A percentile compares a stretch with the other conserved stretches of the same genome.
Evolutionary conservation across 1,140 invertebrate genomes (phyloP).

Genomic region (Agrilus planipennis): DNA sequence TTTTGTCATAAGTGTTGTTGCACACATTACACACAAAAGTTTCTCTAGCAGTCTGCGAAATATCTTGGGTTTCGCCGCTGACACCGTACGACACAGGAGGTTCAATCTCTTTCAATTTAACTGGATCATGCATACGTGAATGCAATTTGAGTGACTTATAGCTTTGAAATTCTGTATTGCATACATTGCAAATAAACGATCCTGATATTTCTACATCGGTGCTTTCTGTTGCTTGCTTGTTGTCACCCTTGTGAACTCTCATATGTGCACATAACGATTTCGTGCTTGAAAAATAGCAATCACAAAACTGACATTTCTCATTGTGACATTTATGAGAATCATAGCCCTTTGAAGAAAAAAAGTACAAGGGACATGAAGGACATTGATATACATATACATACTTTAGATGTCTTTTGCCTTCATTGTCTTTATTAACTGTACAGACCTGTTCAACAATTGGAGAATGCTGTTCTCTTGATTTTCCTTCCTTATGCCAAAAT

Average conservation of each 20-base stretch:
- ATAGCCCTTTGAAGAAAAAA: too few species aligned
- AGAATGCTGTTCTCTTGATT: conserved; percentile 9
- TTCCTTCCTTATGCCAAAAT: conserved; percentile 35
- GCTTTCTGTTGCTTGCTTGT: conserved; percentile 4
- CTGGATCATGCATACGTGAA: conserved; percentile 54
- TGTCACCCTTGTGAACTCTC: conserved; percentile 32
- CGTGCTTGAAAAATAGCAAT: conserved; percentile 34
- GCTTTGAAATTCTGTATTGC: conserved; percentile 50
- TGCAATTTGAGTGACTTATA: conserved; percentile 57
- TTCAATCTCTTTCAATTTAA: conserved; percentile 44
- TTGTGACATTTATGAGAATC: conserved; percentile 24
- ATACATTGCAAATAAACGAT: conserved; percentile 42
- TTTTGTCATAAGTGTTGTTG: conserved; percentile 44
- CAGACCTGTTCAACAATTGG: too few species aligned
- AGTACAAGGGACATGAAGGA: conserved; percentile 20
- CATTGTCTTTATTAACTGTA: too few species aligned
- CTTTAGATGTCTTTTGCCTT: conserved; percentile 11
- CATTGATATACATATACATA: conserved; percentile 26
- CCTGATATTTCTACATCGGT: conserved; percentile 7
- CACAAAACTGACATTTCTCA: conserved; percentile 34
- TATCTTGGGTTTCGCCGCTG: conserved; percentile 20
- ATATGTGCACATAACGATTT: conserved; percentile 40
- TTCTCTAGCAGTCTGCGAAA: conserved; percentile 9
- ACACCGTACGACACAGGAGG: conserved; percentile 34
- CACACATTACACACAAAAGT: conserved; percentile 29